A percentile compares a stretch with the other conserved stretches of the same genome.
phyloP scores from a whole-genome alignment of 2,888 invertebrate species.

The Callinectes sapidus region DNA sequence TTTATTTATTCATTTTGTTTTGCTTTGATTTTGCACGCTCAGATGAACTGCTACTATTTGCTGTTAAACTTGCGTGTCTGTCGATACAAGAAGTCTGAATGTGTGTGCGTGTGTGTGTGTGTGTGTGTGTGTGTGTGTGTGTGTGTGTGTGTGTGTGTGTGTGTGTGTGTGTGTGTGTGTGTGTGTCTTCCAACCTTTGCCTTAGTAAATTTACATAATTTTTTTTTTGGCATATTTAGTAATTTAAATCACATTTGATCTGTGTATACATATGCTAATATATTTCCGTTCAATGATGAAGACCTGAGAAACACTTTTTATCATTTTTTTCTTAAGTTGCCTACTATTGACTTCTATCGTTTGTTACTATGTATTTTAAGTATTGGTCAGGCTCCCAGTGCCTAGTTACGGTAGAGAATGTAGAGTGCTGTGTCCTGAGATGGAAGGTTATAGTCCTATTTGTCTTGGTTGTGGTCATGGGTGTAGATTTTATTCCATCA shows the following conservation, averaged over 20 bases:
- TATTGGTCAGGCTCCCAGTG: background rate
- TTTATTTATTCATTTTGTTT: background rate
- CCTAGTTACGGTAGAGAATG: background rate
- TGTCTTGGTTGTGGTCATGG: background rate
- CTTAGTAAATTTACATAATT: no score
- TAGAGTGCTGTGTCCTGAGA: background rate
- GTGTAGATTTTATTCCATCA: background rate
- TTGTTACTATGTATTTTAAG: background rate
- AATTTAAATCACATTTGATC: no score
- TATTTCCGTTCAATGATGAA: no score
- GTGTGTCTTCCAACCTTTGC: background rate
- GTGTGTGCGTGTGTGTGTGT: no score
- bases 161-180: background rate
- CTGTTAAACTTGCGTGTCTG: background rate
- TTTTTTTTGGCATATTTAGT: no score
- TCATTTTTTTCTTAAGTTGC: background rate
- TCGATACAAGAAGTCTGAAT: background rate
- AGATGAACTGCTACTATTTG: background rate
- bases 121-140: no score
- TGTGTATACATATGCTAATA: no score
- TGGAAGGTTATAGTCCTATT: background rate
- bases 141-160: conserved; percentile 15
- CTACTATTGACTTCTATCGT: background rate
- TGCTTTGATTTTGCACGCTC: background rate
- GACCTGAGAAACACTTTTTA: background rate